Percentiles rank a stretch among this genome's conserved stretches.
These are phyloP conservation scores for Erannis defoliaria DNA, from an alignment of 2,888 invertebrate species.

Conservation along the genomic window DNA sequence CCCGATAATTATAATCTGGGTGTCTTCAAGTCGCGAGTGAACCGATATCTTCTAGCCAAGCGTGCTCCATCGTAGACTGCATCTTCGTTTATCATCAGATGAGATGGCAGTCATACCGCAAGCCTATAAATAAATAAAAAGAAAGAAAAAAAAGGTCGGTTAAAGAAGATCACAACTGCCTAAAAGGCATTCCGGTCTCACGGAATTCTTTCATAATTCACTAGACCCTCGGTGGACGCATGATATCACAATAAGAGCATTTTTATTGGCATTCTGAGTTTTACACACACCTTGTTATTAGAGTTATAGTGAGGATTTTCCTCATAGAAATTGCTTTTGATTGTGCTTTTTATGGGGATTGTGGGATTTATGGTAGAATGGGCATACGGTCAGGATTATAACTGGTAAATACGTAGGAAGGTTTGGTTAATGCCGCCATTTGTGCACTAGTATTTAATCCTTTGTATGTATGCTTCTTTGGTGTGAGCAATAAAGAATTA, in stretches of 20 bases:
- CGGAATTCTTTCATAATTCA: slow-evolving; percentile 25
- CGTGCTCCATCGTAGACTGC: too few relatives aligned
- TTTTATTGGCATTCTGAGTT: slow-evolving; percentile 27
- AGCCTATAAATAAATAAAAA: too few relatives aligned
- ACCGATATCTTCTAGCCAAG: too few relatives aligned
- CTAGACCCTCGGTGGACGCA: slow-evolving; percentile 1
- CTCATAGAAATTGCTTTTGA: slow-evolving; percentile 21
- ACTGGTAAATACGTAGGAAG: too few relatives aligned
- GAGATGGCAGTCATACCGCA: too few relatives aligned
- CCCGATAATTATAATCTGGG: too few relatives aligned
- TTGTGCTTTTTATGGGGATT: slow-evolving; percentile 25
- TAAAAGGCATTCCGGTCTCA: not conserved
- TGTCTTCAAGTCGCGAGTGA: too few relatives aligned
- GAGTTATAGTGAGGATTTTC: slow-evolving; percentile 19
- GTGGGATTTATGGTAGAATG: not conserved
- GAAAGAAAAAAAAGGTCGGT: not conserved
- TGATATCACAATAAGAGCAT: slow-evolving; percentile 25
- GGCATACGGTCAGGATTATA: not conserved
- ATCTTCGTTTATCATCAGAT: too few relatives aligned
- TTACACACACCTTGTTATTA: slow-evolving; percentile 26
- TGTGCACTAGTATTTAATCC: too few relatives aligned
- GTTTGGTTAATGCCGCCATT: too few relatives aligned
- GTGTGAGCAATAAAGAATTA: too few relatives aligned
- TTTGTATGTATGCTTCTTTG: too few relatives aligned
- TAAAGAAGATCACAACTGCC: not conserved